Base-by-base conservation (phyloP, 2,888 invertebrate genomes). In the Ferrisia virgata region DNA sequence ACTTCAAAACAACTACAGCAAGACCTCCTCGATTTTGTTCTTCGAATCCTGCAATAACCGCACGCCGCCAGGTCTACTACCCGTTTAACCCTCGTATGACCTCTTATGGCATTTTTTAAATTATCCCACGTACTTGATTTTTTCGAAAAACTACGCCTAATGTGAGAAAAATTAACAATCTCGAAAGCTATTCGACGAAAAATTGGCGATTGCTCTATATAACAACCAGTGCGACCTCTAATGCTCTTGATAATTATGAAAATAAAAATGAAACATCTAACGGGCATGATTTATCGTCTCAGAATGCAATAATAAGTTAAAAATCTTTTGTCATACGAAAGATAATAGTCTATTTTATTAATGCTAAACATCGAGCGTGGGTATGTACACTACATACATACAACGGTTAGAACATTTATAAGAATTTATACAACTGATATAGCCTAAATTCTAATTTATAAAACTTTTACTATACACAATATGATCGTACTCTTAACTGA, bases 311-410 rank as follows among this genome's bases (percentile, higher is more conserved):
- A 64, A 22, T 33, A 72, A 72, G 33, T 72, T 72, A 1, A 31
- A 33, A 72, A 72, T 33, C 72, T 72, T 72, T 72, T 72, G 72
- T 72, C 72, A 72, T 72, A 72, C 25, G 72, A 72, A 72, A 72
- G 72, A 72, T 72, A 72, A 72, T 72, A 72, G 72, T 72, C 33
- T 72, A 72, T 72, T 72, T 72, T 33, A 72, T 72, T 72, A 72
- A 72, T 72, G 72, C 33, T 33, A 33, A 72, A 72, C 72, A 72
- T 33, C 25, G 72, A 72, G 72, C 72, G 72, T 72, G 72, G 72
- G 72, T 72, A 72, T 72, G 72, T 72, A 69, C n/a, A n/a, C n/a
- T n/a, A n/a, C n/a, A n/a, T n/a, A n/a, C n/a, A n/a, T n/a, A n/a
- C n/a, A 72, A 72, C 72, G 33, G n/a, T 33, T 72, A 58, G 58